Conservation (phyloP, 2,888 invertebrate genomes). For the Cynaeus angustus region DNA sequence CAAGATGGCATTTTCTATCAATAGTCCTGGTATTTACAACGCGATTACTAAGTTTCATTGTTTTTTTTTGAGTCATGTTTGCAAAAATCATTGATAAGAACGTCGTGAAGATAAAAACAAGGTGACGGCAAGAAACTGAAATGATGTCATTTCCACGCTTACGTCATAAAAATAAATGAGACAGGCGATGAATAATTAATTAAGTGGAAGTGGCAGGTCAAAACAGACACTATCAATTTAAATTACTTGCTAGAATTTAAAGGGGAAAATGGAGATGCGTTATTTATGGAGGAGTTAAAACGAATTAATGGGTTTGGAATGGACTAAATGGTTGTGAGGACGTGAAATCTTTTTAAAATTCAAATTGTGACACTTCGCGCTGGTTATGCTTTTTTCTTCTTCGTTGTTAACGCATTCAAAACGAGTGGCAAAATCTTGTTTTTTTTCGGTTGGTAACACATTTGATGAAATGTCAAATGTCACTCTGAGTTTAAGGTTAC, state of each 20-base stretch:
- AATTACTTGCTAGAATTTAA: conserved; percentile 5
- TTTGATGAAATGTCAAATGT: too few species aligned
- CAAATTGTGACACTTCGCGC: too few species aligned
- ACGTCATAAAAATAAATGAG: conserved; percentile 29
- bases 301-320: too few species aligned
- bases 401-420: too few species aligned
- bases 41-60: background rate
- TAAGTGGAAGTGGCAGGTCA: conserved; percentile 15
- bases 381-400: too few species aligned
- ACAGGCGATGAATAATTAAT: conserved; percentile 30
- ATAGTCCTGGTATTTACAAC: background rate
- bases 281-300: background rate
- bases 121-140: background rate
- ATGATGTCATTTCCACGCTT: conserved; percentile 35
- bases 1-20: background rate
- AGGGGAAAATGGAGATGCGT: conserved; percentile 8
- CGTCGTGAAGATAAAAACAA: background rate
- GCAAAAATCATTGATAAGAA: too few species aligned
- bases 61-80: background rate
- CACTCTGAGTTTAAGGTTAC: too few species aligned
- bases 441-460: too few species aligned
- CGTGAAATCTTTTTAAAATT: too few species aligned
- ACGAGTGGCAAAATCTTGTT: too few species aligned
- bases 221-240: conserved; percentile 20
- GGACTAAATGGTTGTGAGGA: too few species aligned